A percentile compares a stretch with the other conserved stretches of the same genome.
Evolutionary conservation across 2,888 invertebrate genomes (phyloP).

Genomic region (Nephrocerus scutellatus): DNA sequence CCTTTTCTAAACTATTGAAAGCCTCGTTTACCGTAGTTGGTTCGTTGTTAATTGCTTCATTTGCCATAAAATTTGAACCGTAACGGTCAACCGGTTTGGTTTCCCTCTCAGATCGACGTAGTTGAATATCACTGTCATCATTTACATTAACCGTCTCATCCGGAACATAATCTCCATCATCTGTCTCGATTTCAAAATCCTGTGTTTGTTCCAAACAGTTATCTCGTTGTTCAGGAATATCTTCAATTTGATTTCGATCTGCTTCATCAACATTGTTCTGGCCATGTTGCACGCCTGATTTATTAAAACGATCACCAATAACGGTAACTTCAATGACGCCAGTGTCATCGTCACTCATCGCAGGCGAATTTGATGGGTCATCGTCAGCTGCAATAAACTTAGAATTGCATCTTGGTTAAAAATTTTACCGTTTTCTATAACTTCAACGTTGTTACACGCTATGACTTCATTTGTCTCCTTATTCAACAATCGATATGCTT

Average conservation of each 20-base stretch:
- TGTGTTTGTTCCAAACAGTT: neutral
- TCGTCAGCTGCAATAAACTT: too few relatives aligned
- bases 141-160: too few relatives aligned
- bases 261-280: neutral
- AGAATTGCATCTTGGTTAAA: too few relatives aligned
- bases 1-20: neutral
- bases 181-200: too few relatives aligned
- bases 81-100: too few relatives aligned
- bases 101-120: too few relatives aligned
- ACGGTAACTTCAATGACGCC: too few relatives aligned
- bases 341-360: too few relatives aligned
- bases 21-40: neutral
- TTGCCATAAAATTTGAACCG: neutral
- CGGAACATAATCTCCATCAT: too few relatives aligned
- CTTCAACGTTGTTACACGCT: neutral
- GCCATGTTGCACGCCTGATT: neutral
- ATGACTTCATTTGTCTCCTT: neutral
- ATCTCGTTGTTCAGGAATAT: neutral
- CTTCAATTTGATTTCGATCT: neutral
- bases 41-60: neutral
- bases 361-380: too few relatives aligned
- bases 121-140: too few relatives aligned
- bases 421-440: conserved; percentile 1
- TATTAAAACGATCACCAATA: too few relatives aligned
- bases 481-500: conserved; percentile 3